Conservation (phyloP, 2,888 invertebrate genomes). For the Phytoseiulus persimilis region DNA sequence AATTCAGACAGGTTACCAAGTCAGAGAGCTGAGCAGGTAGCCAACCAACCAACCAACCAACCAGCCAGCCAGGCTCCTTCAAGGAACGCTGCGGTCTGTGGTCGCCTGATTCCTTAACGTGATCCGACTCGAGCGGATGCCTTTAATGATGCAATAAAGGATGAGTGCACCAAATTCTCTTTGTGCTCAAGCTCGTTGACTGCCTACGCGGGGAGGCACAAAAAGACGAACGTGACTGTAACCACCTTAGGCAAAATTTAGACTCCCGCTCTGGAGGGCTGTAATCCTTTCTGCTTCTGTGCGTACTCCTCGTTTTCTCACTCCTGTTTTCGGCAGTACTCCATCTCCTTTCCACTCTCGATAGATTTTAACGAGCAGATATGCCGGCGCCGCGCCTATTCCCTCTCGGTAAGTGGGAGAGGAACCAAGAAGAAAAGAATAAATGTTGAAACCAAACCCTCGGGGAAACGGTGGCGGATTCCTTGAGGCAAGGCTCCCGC, state of each 20-base stretch:
- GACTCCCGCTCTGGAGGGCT: background rate
- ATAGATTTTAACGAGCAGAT: background rate
- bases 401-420: background rate
- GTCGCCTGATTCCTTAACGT: background rate
- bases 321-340: background rate
- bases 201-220: background rate
- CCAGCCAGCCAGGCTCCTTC: background rate
- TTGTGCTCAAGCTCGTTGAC: background rate
- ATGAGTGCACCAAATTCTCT: constrained; percentile 5
- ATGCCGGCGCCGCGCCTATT: background rate
- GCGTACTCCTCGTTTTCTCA: background rate
- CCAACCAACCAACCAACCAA: background rate
- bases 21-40: background rate
- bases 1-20: background rate
- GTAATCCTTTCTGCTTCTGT: background rate
- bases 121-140: background rate
- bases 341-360: background rate
- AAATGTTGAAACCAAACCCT: background rate
- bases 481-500: background rate
- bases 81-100: background rate
- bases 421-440: background rate
- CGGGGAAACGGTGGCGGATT: background rate
- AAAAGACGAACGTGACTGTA: background rate
- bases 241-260: background rate
- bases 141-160: background rate